Evolutionary conservation across 2,888 invertebrate genomes (phyloP).

Genomic region (Agrilus mali): DNA sequence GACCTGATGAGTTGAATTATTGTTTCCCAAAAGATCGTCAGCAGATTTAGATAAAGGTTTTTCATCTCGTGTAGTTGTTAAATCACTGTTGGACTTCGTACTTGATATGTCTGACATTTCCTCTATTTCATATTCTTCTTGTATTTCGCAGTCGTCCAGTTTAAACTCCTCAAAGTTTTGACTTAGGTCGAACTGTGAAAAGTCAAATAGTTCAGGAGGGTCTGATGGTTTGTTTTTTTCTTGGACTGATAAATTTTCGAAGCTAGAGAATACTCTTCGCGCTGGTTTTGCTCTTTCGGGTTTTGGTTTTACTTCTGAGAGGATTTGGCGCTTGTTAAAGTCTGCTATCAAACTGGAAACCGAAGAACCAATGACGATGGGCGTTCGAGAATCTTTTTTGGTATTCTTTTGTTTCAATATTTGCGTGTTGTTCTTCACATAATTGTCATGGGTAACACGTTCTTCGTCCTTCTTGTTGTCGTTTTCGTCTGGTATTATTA

Average conservation of each 20-base stretch:
- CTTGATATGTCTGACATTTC: not conserved
- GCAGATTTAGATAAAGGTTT: not conserved
- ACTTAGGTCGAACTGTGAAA: constrained; percentile 53
- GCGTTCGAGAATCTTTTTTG: constrained; percentile 25
- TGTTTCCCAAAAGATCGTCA: constrained; percentile 4
- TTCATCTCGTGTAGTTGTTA: not conserved
- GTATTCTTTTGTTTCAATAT: constrained; percentile 23
- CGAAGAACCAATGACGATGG: constrained; percentile 48
- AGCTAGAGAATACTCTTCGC: constrained; percentile 29
- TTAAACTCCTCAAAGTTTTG: constrained; percentile 73
- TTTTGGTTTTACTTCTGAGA: constrained; percentile 42
- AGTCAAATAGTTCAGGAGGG: constrained; percentile 13
- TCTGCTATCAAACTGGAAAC: constrained; percentile 41
- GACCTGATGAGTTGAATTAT: constrained; percentile 18
- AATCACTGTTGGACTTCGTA: not conserved
- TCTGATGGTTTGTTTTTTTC: constrained; percentile 20
- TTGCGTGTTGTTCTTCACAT: constrained; percentile 33
- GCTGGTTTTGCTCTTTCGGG: constrained; percentile 19
- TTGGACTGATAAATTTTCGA: constrained; percentile 30
- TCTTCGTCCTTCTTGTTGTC: constrained; percentile 22
- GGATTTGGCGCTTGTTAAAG: constrained; percentile 35
- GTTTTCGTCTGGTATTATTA: constrained; percentile 54
- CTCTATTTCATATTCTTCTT: constrained; percentile 27
- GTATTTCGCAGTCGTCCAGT: constrained; percentile 57
- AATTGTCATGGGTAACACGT: constrained; percentile 30